Percentiles rank a stretch among this genome's conserved stretches.
These are phyloP conservation scores for Macrochelys suwanniensis DNA, from an alignment of 2,797 vertebrate genomes.

Conservation along the genomic window DNA sequence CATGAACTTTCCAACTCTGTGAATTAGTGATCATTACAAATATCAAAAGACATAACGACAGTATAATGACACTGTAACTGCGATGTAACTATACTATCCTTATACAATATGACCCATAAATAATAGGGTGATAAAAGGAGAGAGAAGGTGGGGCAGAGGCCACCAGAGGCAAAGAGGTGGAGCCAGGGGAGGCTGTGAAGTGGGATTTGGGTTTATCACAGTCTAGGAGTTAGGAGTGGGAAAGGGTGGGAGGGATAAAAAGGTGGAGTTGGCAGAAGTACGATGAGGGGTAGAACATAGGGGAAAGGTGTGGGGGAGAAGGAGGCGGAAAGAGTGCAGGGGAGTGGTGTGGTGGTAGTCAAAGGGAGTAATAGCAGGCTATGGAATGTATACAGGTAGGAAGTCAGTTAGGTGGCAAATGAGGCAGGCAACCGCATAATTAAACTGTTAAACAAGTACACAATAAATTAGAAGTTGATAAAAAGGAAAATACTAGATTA, in stretches of 20 bases:
- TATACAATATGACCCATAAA: not conserved
- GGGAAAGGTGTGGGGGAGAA: not conserved
- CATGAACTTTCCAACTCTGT: not conserved
- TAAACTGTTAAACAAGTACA: not conserved
- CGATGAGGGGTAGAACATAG: rapidly evolving
- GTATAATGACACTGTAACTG: not conserved
- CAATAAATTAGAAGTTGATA: not conserved
- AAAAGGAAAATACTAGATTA: not conserved
- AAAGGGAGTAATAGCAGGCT: not conserved
- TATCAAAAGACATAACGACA: not conserved
- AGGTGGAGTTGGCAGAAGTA: not conserved
- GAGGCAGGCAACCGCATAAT: not conserved
- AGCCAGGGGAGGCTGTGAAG: not conserved
- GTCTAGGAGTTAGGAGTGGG: not conserved
- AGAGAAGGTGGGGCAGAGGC: not conserved
- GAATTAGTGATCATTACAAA: not conserved
- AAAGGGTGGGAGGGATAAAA: not conserved
- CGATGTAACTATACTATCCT: not conserved
- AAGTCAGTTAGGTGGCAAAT: not conserved
- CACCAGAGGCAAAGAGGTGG: not conserved
- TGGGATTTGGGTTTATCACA: not conserved
- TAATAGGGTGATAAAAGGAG: not conserved
- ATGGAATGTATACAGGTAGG: not conserved
- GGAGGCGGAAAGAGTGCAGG: not conserved
- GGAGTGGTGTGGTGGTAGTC: not conserved